phyloP scores from a whole-genome alignment of 1,140 invertebrate genomes.

The Whitmania pigra region DNA sequence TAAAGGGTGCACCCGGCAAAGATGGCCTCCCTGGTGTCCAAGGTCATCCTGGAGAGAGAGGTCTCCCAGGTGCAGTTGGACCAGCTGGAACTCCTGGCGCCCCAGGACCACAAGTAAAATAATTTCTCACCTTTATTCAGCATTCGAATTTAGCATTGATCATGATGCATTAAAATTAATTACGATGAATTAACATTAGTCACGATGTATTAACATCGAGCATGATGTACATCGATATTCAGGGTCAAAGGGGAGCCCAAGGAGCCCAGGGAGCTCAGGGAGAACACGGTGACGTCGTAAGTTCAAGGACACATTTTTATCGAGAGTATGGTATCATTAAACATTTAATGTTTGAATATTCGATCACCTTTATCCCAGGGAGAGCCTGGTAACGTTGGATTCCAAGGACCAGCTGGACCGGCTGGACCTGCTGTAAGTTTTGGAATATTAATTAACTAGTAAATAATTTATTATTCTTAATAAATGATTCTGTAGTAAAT shows the following conservation, averaged over 20 bases:
- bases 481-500: too few species aligned
- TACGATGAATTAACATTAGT: too few species aligned
- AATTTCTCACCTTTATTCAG: neutral
- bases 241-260: neutral
- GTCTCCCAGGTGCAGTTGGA: constrained; percentile 1
- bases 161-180: neutral
- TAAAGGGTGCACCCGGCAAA: constrained; percentile 1
- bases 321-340: neutral
- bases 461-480: neutral
- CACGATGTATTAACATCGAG: neutral
- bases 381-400: neutral
- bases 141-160: neutral
- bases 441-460: neutral
- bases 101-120: neutral
- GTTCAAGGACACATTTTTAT: neutral
- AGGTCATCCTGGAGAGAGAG: neutral
- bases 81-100: neutral
- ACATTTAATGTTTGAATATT: neutral
- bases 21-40: neutral
- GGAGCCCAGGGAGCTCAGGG: neutral
- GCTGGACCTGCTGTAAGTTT: constrained; percentile 1
- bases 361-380: neutral
- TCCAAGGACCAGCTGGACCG: neutral
- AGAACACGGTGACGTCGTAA: neutral
- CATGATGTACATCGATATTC: neutral